Conservation (phyloP, 2,797 vertebrate species). For the Pangasius djambal region DNA sequence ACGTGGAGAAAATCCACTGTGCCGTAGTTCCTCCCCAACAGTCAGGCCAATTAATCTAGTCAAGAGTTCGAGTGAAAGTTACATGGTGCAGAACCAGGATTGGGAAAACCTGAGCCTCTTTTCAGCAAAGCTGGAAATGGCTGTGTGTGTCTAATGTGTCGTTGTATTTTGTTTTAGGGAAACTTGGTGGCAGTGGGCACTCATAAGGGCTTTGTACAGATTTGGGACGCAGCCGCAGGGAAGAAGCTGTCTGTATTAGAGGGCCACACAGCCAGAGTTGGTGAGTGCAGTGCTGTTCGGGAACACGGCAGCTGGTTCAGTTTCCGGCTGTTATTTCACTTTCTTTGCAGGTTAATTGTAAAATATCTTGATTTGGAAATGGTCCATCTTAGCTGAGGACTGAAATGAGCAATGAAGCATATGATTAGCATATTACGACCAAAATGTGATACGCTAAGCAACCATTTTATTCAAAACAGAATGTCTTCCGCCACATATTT, state of each 20-base stretch:
- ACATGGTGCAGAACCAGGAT: background rate
- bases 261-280: slow-evolving; percentile 95
- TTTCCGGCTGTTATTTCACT: background rate
- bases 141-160: background rate
- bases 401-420: background rate
- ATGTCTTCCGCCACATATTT: background rate
- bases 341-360: background rate
- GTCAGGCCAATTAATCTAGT: background rate
- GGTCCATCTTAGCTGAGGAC: background rate
- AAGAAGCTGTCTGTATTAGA: slow-evolving; percentile 95
- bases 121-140: background rate
- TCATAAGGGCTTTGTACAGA: slow-evolving; percentile 88
- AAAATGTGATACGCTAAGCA: background rate
- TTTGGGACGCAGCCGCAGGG: slow-evolving; percentile 96
- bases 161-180: slow-evolving; percentile 64
- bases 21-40: background rate
- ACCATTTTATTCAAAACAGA: background rate
- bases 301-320: background rate
- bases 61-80: background rate
- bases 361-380: background rate
- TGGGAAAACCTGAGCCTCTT: background rate
- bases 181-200: slow-evolving; percentile 85
- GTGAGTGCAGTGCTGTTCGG: slow-evolving; percentile 75
- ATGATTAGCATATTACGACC: background rate
- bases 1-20: background rate